A percentile compares a stretch with the other conserved stretches of the same genome.
Evolutionary conservation across 1,140 invertebrate species (phyloP).

Genomic region (Heliconius himera): DNA sequence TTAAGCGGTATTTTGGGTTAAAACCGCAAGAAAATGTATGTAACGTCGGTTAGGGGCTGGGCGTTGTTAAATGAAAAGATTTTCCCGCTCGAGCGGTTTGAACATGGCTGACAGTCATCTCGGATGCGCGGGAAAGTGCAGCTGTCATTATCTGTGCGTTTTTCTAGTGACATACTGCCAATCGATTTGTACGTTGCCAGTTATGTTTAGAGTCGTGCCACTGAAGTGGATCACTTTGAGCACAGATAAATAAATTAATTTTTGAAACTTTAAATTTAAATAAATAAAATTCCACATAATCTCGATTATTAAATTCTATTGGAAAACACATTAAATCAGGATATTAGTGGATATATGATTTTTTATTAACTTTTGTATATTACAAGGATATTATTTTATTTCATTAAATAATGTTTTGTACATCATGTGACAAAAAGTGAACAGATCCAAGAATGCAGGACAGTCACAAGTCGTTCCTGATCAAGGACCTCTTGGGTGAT

Average conservation of each 20-base stretch:
- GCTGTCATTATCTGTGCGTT: conserved; percentile 48
- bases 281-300: too few relatives aligned
- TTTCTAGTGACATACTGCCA: conserved; percentile 39
- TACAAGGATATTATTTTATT: neutral
- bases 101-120: conserved; percentile 75
- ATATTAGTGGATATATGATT: neutral
- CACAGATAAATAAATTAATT: neutral
- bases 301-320: too few relatives aligned
- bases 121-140: conserved; percentile 72
- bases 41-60: conserved; percentile 74
- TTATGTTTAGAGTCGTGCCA: neutral
- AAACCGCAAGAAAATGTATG: conserved; percentile 81
- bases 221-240: neutral
- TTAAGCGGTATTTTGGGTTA: conserved; percentile 80
- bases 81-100: conserved; percentile 74
- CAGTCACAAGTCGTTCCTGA: conserved; percentile 89
- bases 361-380: neutral
- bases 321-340: too few relatives aligned
- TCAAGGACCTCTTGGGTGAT: conserved; percentile 88
- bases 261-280: neutral
- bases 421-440: conserved; percentile 15
- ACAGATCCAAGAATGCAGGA: conserved; percentile 79
- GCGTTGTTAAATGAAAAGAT: conserved; percentile 78
- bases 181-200: conserved; percentile 26
- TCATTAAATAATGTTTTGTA: neutral